Percentiles rank a stretch among this genome's conserved stretches.
These are phyloP conservation scores for Drosophila antonietae DNA, from an alignment of 2,888 invertebrate genomes.

Conservation along the genomic window DNA sequence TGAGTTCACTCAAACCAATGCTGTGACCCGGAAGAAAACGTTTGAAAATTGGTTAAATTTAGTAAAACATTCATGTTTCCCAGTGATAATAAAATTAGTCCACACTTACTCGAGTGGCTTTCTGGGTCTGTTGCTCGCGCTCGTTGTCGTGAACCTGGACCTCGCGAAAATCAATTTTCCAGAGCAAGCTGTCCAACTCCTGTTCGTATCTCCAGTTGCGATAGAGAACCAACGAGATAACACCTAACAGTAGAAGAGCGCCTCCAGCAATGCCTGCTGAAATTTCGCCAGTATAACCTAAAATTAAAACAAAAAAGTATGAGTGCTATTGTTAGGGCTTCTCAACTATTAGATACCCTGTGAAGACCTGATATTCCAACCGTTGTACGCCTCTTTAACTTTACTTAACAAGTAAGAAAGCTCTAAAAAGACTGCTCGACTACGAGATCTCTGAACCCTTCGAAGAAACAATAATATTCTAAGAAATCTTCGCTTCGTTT, in stretches of 20 bases:
- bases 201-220: conserved; percentile 98
- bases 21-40: not conserved
- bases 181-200: conserved; percentile 95
- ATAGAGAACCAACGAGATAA: conserved; percentile 91
- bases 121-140: conserved; percentile 84
- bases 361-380: not conserved
- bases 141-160: conserved; percentile 89
- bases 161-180: conserved; percentile 97
- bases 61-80: too few relatives aligned
- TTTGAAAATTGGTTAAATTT: too few relatives aligned
- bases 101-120: conserved; percentile 81
- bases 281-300: conserved; percentile 93
- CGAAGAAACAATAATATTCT: too few relatives aligned
- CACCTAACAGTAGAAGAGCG: conserved; percentile 88
- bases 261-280: conserved; percentile 92
- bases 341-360: not conserved
- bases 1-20: not conserved
- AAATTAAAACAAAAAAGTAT: not conserved
- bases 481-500: too few relatives aligned
- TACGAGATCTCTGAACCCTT: too few relatives aligned
- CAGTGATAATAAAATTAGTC: too few relatives aligned
- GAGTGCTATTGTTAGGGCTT: too few relatives aligned
- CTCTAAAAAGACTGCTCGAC: too few relatives aligned
- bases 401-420: not conserved
- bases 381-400: not conserved